Percentiles rank a stretch among this genome's conserved stretches.
Conservation (phyloP, 2,113 vertebrate genomes). For the Vicugna pacos region DNA sequence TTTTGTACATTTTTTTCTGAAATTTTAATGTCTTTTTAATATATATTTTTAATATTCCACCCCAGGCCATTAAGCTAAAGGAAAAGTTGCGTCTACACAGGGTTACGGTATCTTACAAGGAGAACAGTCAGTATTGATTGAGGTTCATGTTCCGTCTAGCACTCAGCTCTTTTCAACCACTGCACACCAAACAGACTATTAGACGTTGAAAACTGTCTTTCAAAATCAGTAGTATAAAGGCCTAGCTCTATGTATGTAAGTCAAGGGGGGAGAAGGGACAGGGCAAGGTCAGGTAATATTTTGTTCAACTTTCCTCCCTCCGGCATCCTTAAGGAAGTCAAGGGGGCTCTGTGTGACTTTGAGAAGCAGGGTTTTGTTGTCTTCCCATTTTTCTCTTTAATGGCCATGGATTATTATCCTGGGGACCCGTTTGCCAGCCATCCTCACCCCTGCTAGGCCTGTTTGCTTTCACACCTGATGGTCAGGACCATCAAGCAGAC, state of each 20-base stretch:
- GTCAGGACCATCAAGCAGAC: background rate
- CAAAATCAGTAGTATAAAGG: conserved; percentile 93
- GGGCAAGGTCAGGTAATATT: background rate
- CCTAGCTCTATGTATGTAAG: conserved; percentile 83
- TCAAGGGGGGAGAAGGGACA: background rate
- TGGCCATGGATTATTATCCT: background rate
- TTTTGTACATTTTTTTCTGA: conserved; percentile 79
- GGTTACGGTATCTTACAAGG: conserved; percentile 90
- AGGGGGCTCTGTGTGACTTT: background rate
- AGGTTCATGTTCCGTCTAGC: conserved; percentile 86
- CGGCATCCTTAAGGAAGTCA: background rate
- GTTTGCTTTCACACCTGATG: background rate
- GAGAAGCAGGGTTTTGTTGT: background rate
- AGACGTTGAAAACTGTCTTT: conserved; percentile 86
- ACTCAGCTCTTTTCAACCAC: conserved; percentile 83
- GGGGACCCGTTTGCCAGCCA: background rate
- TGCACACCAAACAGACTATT: conserved; percentile 86
- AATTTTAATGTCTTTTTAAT: conserved; percentile 79
- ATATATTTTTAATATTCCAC: conserved; percentile 84
- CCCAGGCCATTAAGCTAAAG: conserved; percentile 89
- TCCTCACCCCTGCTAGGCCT: background rate
- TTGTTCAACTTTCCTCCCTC: conserved; percentile 14
- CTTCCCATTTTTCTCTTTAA: background rate
- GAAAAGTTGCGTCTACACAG: conserved; percentile 87
- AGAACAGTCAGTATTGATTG: conserved; percentile 84